These are phyloP conservation scores for Nomada ruficornis DNA, from an alignment of 2,888 invertebrate species.

Conservation along the genomic window DNA sequence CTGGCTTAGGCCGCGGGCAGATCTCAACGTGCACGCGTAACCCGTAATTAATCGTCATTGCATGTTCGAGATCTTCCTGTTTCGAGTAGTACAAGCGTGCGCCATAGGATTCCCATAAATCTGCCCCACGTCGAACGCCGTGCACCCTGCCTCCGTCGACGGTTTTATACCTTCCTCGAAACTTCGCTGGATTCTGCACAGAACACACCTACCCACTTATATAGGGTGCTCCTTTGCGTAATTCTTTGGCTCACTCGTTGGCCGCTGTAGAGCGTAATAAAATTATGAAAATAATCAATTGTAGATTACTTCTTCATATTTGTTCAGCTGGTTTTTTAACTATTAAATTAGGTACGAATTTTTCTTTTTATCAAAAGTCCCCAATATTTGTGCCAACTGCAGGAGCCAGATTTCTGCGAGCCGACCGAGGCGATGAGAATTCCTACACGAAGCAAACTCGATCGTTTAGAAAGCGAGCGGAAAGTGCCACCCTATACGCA, in stretches of 20 bases:
- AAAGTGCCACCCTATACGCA: conserved; percentile 44
- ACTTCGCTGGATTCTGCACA: conserved; percentile 20
- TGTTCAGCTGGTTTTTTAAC: too few species aligned
- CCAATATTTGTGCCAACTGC: neutral
- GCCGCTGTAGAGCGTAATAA: neutral
- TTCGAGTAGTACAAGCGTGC: conserved; percentile 63
- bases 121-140: conserved; percentile 62
- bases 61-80: conserved; percentile 70
- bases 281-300: too few species aligned
- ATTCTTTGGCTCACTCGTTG: neutral
- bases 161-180: conserved; percentile 46
- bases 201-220: conserved; percentile 40
- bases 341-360: too few species aligned
- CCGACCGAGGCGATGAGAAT: too few species aligned
- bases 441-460: neutral
- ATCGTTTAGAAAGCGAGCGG: conserved; percentile 10
- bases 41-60: conserved; percentile 72
- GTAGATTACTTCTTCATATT: too few species aligned
- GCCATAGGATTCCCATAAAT: conserved; percentile 67
- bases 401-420: too few species aligned
- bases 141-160: conserved; percentile 26
- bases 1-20: conserved; percentile 33
- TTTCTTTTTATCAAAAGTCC: neutral
- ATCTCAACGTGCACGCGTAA: conserved; percentile 60
- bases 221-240: conserved; percentile 37